phyloP scores from a whole-genome alignment of 2,113 vertebrate species.

The Vimba vimba region DNA sequence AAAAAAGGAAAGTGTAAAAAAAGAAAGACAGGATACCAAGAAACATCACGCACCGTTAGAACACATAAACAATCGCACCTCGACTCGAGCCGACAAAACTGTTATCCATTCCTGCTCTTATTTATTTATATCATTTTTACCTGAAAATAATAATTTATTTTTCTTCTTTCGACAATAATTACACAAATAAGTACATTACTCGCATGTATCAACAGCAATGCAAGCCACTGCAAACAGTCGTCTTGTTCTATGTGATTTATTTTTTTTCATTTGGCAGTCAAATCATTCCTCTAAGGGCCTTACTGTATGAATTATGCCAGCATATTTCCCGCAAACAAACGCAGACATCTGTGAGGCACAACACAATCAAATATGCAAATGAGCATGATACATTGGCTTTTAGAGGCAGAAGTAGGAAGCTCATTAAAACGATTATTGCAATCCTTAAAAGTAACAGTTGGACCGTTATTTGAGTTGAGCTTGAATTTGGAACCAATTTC shows the following conservation, averaged over 20 bases:
- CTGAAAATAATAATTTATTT: background rate
- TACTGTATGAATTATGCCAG: conserved; percentile 58
- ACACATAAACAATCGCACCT: conserved; percentile 3
- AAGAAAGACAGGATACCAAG: background rate
- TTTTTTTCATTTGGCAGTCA: conserved; percentile 48
- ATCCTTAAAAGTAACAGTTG: conserved; percentile 62
- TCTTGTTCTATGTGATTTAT: conserved; percentile 43
- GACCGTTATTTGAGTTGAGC: conserved; percentile 55
- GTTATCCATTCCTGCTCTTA: background rate
- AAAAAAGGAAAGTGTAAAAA: conserved; percentile 18
- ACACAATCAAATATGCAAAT: conserved; percentile 63
- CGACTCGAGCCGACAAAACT: background rate
- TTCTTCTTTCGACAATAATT: background rate
- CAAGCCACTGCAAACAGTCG: conserved; percentile 6
- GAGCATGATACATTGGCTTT: conserved; percentile 55
- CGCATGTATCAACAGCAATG: background rate
- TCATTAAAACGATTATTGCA: conserved; percentile 62
- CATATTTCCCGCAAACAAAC: conserved; percentile 50
- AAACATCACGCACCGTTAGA: background rate
- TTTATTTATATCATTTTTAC: conserved; percentile 21
- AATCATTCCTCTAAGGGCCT: conserved; percentile 50
- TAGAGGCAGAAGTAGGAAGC: conserved; percentile 56
- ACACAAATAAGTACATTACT: conserved; percentile 30
- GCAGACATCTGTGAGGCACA: conserved; percentile 57
- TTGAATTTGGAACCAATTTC: conserved; percentile 50